Base-by-base conservation (phyloP, 2,888 invertebrate species). In the Schizaphis graminum region DNA sequence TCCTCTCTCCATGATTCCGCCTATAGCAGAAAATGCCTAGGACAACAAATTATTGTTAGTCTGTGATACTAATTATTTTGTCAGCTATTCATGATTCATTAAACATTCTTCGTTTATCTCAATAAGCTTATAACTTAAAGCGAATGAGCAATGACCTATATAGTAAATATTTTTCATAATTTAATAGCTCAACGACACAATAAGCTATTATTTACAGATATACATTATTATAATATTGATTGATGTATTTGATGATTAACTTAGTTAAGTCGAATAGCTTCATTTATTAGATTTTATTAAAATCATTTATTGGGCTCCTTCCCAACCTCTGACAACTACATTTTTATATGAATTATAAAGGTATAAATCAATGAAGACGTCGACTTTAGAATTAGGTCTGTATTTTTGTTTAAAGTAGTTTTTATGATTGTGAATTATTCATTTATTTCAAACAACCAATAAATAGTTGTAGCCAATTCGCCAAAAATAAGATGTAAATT, bases 41-140 rank as follows among this genome's bases (percentile, higher is more conserved):
- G 1, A 57, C 24, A 57, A 56, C 28, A 91, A 84, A 28, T 56
- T 44, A n/a, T 35, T 35, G 35, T 24, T 24, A 16, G 21, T 87
- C 21, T 35, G 89, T 47, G n/a, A 26, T n/a, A 44, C 44, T 57
- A 85, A 85, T 57, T 57, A 91, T 85, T 85, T 85, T 85, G 21
- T 85, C 44, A 85, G 28, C 24, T 85, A 24, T 35, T n/a, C 85
- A 85, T 56, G 44, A 57, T 57, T 85, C n/a, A 91, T 91, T 91
- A 44, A 91, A 56, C 2, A 85, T 47, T 4, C 13, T 57, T 85
- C 7, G 57, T 53, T 91, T 56, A 53, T 53, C 90, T 24, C 91
- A 53, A 84, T 84, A 91, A 84, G 16, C 28, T 57, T 44, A 41
- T 56, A 53, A 53, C 28, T 91, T 16, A 53, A 53, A 53, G 5